phyloP scores from a whole-genome alignment of 2,888 invertebrate genomes.

The Galerucella nymphaeae region DNA sequence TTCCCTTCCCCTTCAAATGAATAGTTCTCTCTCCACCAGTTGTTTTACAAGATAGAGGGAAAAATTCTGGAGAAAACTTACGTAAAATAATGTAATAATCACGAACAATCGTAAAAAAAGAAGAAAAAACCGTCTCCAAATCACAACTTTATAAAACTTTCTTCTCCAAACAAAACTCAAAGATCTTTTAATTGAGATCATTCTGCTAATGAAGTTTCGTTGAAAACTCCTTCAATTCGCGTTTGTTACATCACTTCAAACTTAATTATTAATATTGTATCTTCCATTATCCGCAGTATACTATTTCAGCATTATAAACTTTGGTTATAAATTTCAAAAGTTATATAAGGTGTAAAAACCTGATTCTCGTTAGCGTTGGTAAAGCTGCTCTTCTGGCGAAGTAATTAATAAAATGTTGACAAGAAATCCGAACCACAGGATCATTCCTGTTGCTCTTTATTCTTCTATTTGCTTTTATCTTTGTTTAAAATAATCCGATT shows the following conservation, averaged over 20 bases:
- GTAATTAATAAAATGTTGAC: slow-evolving; percentile 11
- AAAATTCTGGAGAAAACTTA: too few relatives aligned
- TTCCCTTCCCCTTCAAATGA: too few relatives aligned
- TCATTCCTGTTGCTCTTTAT: background rate
- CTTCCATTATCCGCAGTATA: background rate
- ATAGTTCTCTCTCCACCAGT: too few relatives aligned
- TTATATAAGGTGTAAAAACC: slow-evolving; percentile 13
- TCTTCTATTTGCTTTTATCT: background rate
- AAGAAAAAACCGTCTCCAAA: too few relatives aligned
- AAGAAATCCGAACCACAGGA: slow-evolving; percentile 7
- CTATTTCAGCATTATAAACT: slow-evolving; percentile 10
- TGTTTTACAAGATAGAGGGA: too few relatives aligned
- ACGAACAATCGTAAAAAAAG: too few relatives aligned
- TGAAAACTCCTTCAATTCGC: background rate
- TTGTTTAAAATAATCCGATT: background rate
- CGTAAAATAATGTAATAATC: too few relatives aligned
- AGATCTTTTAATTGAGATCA: background rate
- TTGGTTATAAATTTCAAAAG: slow-evolving; percentile 8
- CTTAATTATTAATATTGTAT: slow-evolving; percentile 11
- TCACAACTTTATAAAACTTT: too few relatives aligned
- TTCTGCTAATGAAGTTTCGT: background rate
- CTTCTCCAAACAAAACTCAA: too few relatives aligned
- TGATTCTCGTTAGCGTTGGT: slow-evolving; percentile 7
- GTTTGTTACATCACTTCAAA: background rate
- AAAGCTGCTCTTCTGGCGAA: background rate